phyloP scores from a whole-genome alignment of 2,888 invertebrate genomes.

The Acanthosepion pharaonis region DNA sequence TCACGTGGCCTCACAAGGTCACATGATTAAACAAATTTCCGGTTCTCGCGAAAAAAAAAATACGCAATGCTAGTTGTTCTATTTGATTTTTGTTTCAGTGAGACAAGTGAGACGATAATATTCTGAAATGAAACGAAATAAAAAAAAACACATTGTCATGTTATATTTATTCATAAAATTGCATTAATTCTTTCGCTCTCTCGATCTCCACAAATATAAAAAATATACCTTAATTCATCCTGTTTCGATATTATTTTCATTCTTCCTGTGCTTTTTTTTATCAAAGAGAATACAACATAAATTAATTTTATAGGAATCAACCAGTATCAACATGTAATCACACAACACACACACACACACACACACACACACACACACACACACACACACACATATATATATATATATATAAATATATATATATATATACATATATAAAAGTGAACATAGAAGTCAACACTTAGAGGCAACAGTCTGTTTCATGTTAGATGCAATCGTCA shows the following conservation, averaged over 20 bases:
- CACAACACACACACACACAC: no score
- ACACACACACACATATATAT: no score
- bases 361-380: no score
- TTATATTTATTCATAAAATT: background rate
- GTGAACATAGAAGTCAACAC: no score
- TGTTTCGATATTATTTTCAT: no score
- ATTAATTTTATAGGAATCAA: background rate
- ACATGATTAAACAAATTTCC: conserved; percentile 10
- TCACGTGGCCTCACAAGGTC: background rate
- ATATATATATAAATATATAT: no score
- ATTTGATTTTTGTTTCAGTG: background rate
- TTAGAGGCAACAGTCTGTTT: no score
- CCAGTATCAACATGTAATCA: no score
- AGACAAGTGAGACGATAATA: background rate
- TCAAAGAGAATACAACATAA: background rate
- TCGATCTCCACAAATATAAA: background rate
- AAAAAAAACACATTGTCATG: background rate
- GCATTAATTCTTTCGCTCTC: background rate
- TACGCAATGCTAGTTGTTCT: background rate
- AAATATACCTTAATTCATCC: background rate
- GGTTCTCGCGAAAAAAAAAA: background rate
- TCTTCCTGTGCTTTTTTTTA: no score
- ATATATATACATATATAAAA: no score
- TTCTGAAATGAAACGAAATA: background rate
- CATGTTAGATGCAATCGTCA: no score